phyloP scores from a whole-genome alignment of 2,888 invertebrate genomes.

The Actias luna region DNA sequence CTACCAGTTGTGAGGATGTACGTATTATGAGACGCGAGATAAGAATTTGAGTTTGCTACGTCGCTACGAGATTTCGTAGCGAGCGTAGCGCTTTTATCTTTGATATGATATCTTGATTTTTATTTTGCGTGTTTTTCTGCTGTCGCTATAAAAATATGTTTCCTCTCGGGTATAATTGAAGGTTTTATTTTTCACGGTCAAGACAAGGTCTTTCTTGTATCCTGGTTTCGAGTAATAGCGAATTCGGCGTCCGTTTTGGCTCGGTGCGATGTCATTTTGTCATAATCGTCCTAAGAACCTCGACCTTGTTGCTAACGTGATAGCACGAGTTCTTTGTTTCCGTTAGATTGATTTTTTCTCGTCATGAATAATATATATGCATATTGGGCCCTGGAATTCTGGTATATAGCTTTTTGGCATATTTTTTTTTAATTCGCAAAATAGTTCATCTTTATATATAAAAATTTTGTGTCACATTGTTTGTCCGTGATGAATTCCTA shows the following conservation, averaged over 20 bases:
- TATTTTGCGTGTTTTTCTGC: slow-evolving; percentile 23
- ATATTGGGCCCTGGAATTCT: not conserved
- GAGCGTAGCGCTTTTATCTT: slow-evolving; percentile 36
- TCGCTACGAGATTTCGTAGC: slow-evolving; percentile 36
- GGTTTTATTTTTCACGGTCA: slow-evolving; percentile 63
- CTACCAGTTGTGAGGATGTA: not conserved
- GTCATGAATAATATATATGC: slow-evolving; percentile 17
- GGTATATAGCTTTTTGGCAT: not conserved
- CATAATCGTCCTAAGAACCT: slow-evolving; percentile 58
- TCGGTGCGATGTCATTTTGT: slow-evolving; percentile 48
- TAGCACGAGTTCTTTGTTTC: slow-evolving; percentile 57
- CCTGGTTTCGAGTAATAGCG: slow-evolving; percentile 26
- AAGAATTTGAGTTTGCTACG: slow-evolving; percentile 30
- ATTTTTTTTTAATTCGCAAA: too few species aligned
- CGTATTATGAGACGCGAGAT: slow-evolving; percentile 3
- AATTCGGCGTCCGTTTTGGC: slow-evolving; percentile 32
- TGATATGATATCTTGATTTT: slow-evolving; percentile 25
- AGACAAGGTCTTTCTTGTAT: slow-evolving; percentile 57
- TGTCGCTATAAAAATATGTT: not conserved
- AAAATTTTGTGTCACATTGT: too few species aligned
- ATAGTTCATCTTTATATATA: too few species aligned
- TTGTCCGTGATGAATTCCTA: too few species aligned
- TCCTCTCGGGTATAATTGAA: slow-evolving; percentile 12
- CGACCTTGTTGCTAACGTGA: slow-evolving; percentile 50
- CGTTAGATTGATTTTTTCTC: slow-evolving; percentile 27